Conservation (phyloP, 2,888 invertebrate genomes). For the Oxytorus armatus region DNA sequence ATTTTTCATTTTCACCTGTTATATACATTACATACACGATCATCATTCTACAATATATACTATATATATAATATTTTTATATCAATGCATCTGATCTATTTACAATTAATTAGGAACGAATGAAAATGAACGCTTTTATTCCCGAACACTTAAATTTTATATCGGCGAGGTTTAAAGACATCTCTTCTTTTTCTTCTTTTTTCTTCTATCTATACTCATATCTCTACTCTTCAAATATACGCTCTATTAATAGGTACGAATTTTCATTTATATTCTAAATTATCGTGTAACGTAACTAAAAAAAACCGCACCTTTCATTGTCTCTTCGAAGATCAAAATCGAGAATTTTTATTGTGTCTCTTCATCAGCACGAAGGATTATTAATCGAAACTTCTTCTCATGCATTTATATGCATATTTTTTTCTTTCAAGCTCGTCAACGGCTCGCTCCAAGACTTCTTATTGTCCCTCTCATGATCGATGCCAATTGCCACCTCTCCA, state of each 20-base stretch:
- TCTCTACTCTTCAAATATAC: constrained; percentile 51
- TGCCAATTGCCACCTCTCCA: not conserved
- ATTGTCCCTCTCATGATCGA: not conserved
- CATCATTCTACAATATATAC: constrained; percentile 69
- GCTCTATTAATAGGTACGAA: constrained; percentile 53
- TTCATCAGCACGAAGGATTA: not conserved
- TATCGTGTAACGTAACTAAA: constrained; percentile 4
- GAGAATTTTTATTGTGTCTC: not conserved
- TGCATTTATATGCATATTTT: too few relatives aligned
- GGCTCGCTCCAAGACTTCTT: not conserved
- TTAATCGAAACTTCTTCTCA: not conserved
- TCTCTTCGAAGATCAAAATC: constrained; percentile 2
- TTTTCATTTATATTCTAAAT: constrained; percentile 24
- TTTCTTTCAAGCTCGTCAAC: not conserved
- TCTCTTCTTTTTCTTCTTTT: constrained; percentile 2
- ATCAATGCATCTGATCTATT: constrained; percentile 69
- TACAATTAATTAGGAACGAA: constrained; percentile 67
- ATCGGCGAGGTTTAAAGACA: constrained; percentile 47
- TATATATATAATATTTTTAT: constrained; percentile 71
- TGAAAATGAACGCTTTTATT: constrained; percentile 46
- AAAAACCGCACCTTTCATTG: not conserved
- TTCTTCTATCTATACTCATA: constrained; percentile 25
- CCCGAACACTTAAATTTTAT: constrained; percentile 44
- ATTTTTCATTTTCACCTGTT: constrained; percentile 68
- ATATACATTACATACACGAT: constrained; percentile 80